Conservation (phyloP, 1,140 invertebrate species). For the Holotrichia oblita region DNA sequence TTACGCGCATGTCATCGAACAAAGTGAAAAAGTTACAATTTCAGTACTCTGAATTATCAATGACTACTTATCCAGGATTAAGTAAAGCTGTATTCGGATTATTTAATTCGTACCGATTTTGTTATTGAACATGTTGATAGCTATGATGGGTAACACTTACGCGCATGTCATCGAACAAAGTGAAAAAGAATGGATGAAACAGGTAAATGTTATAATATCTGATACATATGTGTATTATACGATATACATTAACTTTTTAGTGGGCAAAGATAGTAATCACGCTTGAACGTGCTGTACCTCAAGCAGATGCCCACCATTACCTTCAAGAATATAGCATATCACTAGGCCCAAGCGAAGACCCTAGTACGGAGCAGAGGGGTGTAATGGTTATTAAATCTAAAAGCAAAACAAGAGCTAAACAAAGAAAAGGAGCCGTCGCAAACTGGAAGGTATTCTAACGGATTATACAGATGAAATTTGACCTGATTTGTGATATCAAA, state of each 20-base stretch:
- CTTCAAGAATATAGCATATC: constrained; percentile 96
- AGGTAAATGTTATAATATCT: constrained; percentile 67
- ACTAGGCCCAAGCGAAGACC: constrained; percentile 82
- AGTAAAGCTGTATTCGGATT: constrained; percentile 95
- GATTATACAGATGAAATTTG: too few species aligned
- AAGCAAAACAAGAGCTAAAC: constrained; percentile 94
- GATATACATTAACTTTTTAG: constrained; percentile 63
- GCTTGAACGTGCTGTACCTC: constrained; percentile 90
- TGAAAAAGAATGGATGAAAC: constrained; percentile 98
- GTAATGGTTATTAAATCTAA: constrained; percentile 99
- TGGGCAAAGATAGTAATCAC: constrained; percentile 99
- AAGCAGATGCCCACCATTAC: constrained; percentile 87
- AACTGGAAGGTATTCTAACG: constrained; percentile 90
- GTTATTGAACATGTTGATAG: constrained; percentile 97
- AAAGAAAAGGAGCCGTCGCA: constrained; percentile 92
- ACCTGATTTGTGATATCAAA: not conserved
- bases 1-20: constrained; percentile 96
- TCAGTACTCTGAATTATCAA: constrained; percentile 91
- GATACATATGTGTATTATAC: not conserved
- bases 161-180: constrained; percentile 97
- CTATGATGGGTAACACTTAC: constrained; percentile 99
- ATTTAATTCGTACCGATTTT: constrained; percentile 96
- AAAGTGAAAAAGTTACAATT: constrained; percentile 96
- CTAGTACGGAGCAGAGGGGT: constrained; percentile 84
- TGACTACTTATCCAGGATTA: constrained; percentile 89